Percentiles rank a stretch among this genome's conserved stretches.
Conservation (phyloP, 2,888 invertebrate genomes). For the Melinaea menophilus region DNA sequence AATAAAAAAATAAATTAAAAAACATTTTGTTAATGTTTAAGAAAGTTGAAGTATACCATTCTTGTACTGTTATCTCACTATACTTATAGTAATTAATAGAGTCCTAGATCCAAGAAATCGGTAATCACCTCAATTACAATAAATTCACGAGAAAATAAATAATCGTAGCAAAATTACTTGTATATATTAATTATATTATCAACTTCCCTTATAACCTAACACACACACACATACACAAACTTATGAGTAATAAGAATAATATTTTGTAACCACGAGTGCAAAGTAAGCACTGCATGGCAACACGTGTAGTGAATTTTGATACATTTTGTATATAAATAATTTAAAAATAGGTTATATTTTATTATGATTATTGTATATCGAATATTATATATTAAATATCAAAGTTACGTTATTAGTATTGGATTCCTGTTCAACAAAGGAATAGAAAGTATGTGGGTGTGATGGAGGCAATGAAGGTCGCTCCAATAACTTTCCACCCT, state of each 20-base stretch:
- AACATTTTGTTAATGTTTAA: conserved; percentile 28
- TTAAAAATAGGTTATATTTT: too few species aligned
- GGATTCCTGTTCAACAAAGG: conserved; percentile 4
- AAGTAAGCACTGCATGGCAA: conserved; percentile 54
- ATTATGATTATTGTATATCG: background rate
- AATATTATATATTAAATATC: conserved; percentile 7
- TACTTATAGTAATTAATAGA: too few species aligned
- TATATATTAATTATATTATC: too few species aligned
- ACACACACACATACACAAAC: conserved; percentile 14
- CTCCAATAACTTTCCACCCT: conserved; percentile 17
- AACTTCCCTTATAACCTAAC: background rate
- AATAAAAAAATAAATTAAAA: conserved; percentile 49
- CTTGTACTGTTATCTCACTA: background rate
- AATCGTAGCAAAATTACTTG: too few species aligned
- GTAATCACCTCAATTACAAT: too few species aligned
- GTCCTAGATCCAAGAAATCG: too few species aligned
- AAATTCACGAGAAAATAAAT: too few species aligned
- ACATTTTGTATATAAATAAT: background rate
- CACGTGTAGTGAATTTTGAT: conserved; percentile 51
- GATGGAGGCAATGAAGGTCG: conserved; percentile 10
- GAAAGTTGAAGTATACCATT: conserved; percentile 11
- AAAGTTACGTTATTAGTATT: conserved; percentile 8
- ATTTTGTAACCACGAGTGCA: conserved; percentile 56
- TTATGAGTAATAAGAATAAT: conserved; percentile 48
- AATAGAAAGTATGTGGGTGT: conserved; percentile 9